A percentile compares a stretch with the other conserved stretches of the same genome.
Conservation (phyloP, 1,140 invertebrate genomes). For the Drosophila ficusphila region DNA sequence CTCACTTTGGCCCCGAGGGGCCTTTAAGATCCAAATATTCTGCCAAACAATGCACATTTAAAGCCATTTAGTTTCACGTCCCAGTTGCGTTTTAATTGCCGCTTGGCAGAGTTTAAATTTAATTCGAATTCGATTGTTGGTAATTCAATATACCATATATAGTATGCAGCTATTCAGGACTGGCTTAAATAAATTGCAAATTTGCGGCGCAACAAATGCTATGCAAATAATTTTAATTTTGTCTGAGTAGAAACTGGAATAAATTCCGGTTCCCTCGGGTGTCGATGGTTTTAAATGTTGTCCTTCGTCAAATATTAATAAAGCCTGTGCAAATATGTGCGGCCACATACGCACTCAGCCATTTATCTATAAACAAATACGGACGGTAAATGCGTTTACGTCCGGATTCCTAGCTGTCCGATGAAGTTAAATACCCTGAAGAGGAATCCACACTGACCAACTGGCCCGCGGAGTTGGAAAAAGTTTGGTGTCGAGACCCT, state of each 20-base stretch:
- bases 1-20: slow-evolving; percentile 10
- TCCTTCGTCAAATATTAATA: slow-evolving; percentile 56
- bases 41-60: slow-evolving; percentile 1
- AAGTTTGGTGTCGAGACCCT: slow-evolving; percentile 17
- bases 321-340: slow-evolving; percentile 29
- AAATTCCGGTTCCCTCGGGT: slow-evolving; percentile 8
- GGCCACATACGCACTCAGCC: slow-evolving; percentile 8
- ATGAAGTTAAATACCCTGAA: slow-evolving; percentile 18
- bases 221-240: slow-evolving; percentile 31
- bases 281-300: slow-evolving; percentile 49
- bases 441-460: neutral
- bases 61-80: neutral
- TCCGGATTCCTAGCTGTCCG: neutral
- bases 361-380: slow-evolving; percentile 10
- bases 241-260: slow-evolving; percentile 4
- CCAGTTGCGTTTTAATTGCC: slow-evolving; percentile 16
- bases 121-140: slow-evolving; percentile 8
- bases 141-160: slow-evolving; percentile 11
- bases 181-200: slow-evolving; percentile 13
- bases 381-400: slow-evolving; percentile 23
- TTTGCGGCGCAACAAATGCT: slow-evolving; percentile 16
- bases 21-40: slow-evolving; percentile 20
- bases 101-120: slow-evolving; percentile 1
- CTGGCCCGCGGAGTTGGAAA: slow-evolving; percentile 2
- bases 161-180: neutral